Evolutionary conservation across 2,113 vertebrate genomes (phyloP), one percentile per base, ranked within the genome.

Genomic region (Solea senegalensis): DNA sequence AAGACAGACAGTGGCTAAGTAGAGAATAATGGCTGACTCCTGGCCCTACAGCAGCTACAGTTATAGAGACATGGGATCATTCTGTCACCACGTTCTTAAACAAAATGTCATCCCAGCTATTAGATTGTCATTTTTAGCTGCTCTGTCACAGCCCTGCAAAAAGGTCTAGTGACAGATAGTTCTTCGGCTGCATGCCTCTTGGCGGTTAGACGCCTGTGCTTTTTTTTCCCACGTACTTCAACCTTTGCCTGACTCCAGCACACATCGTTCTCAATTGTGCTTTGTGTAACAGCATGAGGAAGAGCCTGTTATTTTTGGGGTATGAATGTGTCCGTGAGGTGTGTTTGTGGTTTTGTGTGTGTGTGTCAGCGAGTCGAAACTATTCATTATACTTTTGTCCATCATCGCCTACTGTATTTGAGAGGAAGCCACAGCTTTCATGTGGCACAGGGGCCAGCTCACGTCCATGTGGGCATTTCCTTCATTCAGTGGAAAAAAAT

Each of bases 11-110:
- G 87, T 77, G 74, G 86, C 81, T 87, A 86, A 88, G 83, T 69
- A 75, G 87, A 90, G 85, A 91, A 88, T 90, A 88, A 92, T 91
- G 78, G 80, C 80, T 69, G 84, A 78, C 89, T 89, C 76, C 84
- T 78, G 82, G 86, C 76, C 83, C 48, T 16, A 65, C 82, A 58
- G 86, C 82, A 86, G 92, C 83, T 90, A 87, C 85, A 84, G 83
- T 90, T 90, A 86, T 85, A 72, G 80, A 88, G 79, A 89, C 87
- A 78, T 76, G 79, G 86, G 88, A 90, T 90, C 90, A 86, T 88
- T 89, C 89, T 93, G 88, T 93, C 92, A 91, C 88, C 91, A 80
- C 62, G 50, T 87, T 87, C 89, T 91, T 87, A 89, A 92, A 91
- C 89, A 90, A 92, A 90, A 92, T 92, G 90, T 91, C 89, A 91